These are phyloP conservation scores for Xerus inauris DNA, from an alignment of 2,113 vertebrate genomes.

Conservation along the genomic window DNA sequence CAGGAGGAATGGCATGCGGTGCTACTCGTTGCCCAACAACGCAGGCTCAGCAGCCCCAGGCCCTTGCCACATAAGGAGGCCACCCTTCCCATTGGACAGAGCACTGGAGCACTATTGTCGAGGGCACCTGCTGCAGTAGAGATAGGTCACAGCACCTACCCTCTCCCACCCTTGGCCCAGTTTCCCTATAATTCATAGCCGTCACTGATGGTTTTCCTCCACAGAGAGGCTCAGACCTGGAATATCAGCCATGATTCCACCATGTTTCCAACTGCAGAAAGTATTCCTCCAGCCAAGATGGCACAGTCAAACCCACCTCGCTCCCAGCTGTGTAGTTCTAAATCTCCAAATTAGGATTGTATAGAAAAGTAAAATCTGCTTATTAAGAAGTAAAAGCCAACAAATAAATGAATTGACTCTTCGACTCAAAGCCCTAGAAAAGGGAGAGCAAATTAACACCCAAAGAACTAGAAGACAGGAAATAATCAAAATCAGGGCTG, in stretches of 20 bases:
- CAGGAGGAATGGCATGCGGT: neutral
- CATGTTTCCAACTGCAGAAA: neutral
- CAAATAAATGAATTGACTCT: too few species aligned
- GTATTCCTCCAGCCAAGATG: constrained; percentile 6
- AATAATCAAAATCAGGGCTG: too few species aligned
- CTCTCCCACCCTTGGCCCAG: neutral
- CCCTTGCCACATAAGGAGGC: neutral
- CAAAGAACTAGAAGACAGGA: too few species aligned
- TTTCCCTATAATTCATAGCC: neutral
- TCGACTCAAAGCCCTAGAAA: too few species aligned
- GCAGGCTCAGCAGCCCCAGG: neutral
- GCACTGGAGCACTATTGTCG: neutral
- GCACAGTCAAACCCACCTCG: neutral
- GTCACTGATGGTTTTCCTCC: neutral
- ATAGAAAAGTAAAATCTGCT: constrained; percentile 40
- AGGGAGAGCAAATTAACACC: too few species aligned
- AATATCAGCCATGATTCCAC: neutral
- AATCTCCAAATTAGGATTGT: constrained; percentile 16
- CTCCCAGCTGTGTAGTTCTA: constrained; percentile 10
- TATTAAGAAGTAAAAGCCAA: too few species aligned
- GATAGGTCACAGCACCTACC: neutral
- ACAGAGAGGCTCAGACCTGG: neutral
- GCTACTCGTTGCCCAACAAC: neutral
- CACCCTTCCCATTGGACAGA: neutral
- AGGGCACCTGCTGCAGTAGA: neutral